Base-by-base conservation (phyloP, 2,113 vertebrate species). In the Phoxinus phoxinus region DNA sequence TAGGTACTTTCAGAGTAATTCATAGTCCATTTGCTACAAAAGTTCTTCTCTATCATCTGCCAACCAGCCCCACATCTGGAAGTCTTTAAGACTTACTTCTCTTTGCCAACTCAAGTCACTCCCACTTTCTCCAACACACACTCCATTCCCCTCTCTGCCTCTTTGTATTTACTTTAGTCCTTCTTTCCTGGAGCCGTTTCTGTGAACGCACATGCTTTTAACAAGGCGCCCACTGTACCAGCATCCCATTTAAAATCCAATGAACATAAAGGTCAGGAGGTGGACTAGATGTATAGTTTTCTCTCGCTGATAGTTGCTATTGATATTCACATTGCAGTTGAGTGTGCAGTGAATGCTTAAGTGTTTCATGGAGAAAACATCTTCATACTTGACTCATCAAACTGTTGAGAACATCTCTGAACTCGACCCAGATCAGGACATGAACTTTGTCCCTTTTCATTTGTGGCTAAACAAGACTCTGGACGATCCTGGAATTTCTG, bases 31-130 rank as follows among this genome's bases (percentile, higher is more conserved):
- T 61, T 32, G 76, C 81, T 74, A 84, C 63, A 84, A 86, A 84
- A 83, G 74, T 35, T 85, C 82, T 79, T 85, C 78, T 88, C 85
- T 85, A 51, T 87, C 81, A 86, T 88, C 84, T 89, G 81, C 74
- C 85, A 89, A 89, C 84, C 90, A 88, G 89, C 85, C 87, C 85
- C 89, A 94, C 95, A 95, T 95, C 94, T 95, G 95, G 94, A 94
- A 94, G 89, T 93, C 92, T 93, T 95, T 95, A 95, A 92, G 89
- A 84, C 91, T 92, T 91, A 91, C 93, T 93, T 91, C 90, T 94
- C 93, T 94, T 95, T 90, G 89, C 75, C 87, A 91, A 91, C 93
- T 94, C 94, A 93, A 94, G 94, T 94, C 95, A 94, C 93, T 89
- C 86, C 91, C 91, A 88, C 81, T 73, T 51, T 63, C 84, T 84